Conservation (phyloP, 2,888 invertebrate species). For the Clusia tigrina region DNA sequence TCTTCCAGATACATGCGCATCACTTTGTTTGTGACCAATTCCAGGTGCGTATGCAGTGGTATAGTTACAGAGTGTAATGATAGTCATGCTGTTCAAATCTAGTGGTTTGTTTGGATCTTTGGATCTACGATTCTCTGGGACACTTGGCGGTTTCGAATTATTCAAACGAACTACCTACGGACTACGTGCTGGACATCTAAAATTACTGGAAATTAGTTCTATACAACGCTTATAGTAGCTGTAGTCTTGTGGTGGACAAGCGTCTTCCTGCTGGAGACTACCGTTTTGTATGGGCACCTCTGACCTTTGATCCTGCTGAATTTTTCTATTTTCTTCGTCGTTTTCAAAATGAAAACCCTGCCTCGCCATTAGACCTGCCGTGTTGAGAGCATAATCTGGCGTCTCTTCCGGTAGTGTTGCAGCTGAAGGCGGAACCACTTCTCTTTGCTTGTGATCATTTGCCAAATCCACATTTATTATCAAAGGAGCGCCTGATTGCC, state of each 20-base stretch:
- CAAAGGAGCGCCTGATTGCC: constrained; percentile 18
- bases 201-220: constrained; percentile 47
- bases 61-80: constrained; percentile 68
- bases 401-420: constrained; percentile 34
- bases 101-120: constrained; percentile 28
- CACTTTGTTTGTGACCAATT: constrained; percentile 76
- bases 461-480: constrained; percentile 34
- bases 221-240: constrained; percentile 44
- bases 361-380: constrained; percentile 48
- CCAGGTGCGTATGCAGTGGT: constrained; percentile 74
- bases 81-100: constrained; percentile 45
- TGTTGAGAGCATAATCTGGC: constrained; percentile 50
- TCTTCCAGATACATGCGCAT: constrained; percentile 75
- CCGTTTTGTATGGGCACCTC: constrained; percentile 32
- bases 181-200: constrained; percentile 44
- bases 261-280: constrained; percentile 14
- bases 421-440: neutral
- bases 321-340: constrained; percentile 22
- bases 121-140: constrained; percentile 13
- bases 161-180: constrained; percentile 46
- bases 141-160: constrained; percentile 30
- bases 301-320: constrained; percentile 27
- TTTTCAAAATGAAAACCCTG: constrained; percentile 45
- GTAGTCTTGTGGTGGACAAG: constrained; percentile 2
- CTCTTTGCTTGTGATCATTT: constrained; percentile 17